Conservation (phyloP, 2,113 vertebrate genomes). For the Perognathus longimembris region DNA sequence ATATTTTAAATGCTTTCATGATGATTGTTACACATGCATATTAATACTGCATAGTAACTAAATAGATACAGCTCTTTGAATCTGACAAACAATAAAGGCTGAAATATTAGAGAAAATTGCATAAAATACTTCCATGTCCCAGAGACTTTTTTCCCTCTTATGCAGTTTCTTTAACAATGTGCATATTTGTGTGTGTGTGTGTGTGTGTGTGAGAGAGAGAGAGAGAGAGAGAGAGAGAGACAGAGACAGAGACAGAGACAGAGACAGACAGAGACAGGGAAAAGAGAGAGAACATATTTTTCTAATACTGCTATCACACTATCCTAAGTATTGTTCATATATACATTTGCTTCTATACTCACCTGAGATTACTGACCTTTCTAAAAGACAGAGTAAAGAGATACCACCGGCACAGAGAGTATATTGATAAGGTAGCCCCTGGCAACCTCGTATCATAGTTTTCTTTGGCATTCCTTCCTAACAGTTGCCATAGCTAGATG, state of each 20-base stretch:
- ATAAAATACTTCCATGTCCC: neutral
- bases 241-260: neutral
- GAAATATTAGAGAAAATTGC: conserved; percentile 22
- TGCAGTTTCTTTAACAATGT: neutral
- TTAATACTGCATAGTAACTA: neutral
- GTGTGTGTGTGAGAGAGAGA: neutral
- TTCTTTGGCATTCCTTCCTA: neutral
- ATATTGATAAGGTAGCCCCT: too few relatives aligned
- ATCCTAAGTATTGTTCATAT: neutral
- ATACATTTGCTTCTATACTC: neutral
- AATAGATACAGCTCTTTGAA: neutral
- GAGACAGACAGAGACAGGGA: neutral
- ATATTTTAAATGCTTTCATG: neutral
- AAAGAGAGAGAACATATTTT: neutral
- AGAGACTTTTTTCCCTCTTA: neutral
- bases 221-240: neutral
- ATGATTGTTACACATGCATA: neutral
- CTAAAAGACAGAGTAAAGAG: neutral
- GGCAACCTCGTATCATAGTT: neutral
- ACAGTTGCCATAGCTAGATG: neutral
- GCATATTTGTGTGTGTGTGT: neutral
- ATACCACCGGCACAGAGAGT: neutral
- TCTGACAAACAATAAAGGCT: neutral
- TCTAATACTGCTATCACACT: neutral
- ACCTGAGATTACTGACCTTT: neutral